Evolutionary conservation across 2,888 invertebrate species (phyloP).

Genomic region (Xestia ashworthii): DNA sequence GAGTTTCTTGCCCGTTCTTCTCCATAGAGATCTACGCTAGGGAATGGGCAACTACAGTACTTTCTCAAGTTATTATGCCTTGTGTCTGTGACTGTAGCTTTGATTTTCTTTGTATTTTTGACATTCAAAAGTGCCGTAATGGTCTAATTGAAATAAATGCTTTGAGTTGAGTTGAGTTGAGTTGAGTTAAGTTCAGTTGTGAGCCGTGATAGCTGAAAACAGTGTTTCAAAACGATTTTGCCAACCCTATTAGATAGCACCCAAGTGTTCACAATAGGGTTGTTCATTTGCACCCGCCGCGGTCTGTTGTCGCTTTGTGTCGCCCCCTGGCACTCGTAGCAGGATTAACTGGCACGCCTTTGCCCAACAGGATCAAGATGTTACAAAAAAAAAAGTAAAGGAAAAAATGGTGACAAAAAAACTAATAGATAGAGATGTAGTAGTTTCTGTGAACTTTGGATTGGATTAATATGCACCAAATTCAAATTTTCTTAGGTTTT

Average conservation of each 20-base stretch:
- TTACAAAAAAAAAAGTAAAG: slow-evolving; percentile 48
- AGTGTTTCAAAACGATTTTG: not conserved
- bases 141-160: too few relatives aligned
- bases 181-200: too few relatives aligned
- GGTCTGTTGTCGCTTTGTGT: slow-evolving; percentile 61
- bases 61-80: too few relatives aligned
- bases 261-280: slow-evolving; percentile 72
- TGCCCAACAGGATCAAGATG: slow-evolving; percentile 64
- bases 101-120: too few relatives aligned
- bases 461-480: not conserved
- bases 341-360: slow-evolving; percentile 84
- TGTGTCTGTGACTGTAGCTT: too few relatives aligned
- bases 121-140: too few relatives aligned
- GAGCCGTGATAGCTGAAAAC: too few relatives aligned
- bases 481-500: too few relatives aligned
- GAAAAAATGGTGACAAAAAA: slow-evolving; percentile 14
- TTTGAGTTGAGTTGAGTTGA: too few relatives aligned
- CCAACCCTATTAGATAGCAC: slow-evolving; percentile 58
- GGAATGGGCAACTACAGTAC: too few relatives aligned
- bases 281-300: slow-evolving; percentile 77
- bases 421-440: not conserved
- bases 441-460: not conserved
- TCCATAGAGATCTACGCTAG: too few relatives aligned
- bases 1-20: too few relatives aligned
- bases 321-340: slow-evolving; percentile 73